Percentiles rank a stretch among this genome's conserved stretches.
These are phyloP conservation scores for Heliangelus exortis DNA, from an alignment of 2,797 vertebrate genomes.

Conservation along the genomic window DNA sequence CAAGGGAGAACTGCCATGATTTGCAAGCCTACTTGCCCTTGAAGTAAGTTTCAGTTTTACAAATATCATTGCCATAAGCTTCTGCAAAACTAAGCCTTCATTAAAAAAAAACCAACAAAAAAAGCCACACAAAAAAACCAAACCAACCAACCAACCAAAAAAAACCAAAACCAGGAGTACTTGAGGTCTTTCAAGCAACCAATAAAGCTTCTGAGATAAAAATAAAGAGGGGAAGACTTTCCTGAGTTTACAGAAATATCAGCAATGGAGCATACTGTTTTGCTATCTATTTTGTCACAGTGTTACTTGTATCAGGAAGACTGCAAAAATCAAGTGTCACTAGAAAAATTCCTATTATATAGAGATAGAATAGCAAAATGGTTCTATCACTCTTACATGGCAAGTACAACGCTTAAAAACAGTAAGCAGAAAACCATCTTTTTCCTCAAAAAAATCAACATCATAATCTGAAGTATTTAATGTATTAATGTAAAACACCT, in stretches of 20 bases:
- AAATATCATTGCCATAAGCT: neutral
- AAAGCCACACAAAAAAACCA: neutral
- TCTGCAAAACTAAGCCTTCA: neutral
- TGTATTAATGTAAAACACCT: neutral
- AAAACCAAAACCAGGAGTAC: too few species aligned
- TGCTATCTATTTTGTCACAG: neutral
- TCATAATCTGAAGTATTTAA: neutral
- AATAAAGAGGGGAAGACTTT: neutral
- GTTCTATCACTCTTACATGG: neutral
- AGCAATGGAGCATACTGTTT: neutral
- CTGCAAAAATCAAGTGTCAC: neutral
- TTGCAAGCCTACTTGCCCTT: neutral
- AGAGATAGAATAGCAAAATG: neutral
- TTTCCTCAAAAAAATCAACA: neutral
- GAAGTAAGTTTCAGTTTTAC: neutral
- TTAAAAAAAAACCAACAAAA: accelerated
- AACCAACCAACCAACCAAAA: too few species aligned
- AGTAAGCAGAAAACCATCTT: neutral
- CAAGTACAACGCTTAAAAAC: neutral
- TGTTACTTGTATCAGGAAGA: neutral
- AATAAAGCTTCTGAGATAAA: neutral
- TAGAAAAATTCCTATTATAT: neutral
- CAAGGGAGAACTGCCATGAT: neutral
- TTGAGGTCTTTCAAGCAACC: neutral
- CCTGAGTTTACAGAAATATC: neutral